These are phyloP conservation scores for Dromococcyx pavoninus DNA, from an alignment of 2,797 vertebrate genomes.

Conservation along the genomic window DNA sequence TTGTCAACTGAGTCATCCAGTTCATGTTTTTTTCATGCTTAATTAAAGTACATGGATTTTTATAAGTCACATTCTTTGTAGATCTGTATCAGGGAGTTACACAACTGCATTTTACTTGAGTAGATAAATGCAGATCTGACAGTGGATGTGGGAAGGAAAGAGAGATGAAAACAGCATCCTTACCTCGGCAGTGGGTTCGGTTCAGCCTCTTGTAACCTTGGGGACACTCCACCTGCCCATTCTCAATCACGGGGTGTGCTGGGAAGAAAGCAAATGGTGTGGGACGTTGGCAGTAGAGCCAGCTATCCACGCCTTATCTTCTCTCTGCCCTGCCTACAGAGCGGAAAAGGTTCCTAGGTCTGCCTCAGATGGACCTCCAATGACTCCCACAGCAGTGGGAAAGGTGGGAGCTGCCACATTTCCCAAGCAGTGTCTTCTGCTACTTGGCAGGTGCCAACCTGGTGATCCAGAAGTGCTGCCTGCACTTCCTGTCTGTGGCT, in stretches of 20 bases:
- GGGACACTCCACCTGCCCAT: slow-evolving; percentile 90
- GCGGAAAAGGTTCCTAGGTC: neutral
- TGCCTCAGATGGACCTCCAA: neutral
- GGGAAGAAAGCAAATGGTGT: slow-evolving; percentile 30
- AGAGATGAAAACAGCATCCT: slow-evolving; percentile 43
- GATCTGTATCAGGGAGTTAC: neutral
- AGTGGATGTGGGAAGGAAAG: neutral
- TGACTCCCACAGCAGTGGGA: neutral
- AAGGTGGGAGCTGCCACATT: neutral
- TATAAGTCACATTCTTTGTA: neutral
- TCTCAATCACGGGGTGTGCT: slow-evolving; percentile 88
- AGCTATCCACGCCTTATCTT: neutral
- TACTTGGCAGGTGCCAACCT: neutral
- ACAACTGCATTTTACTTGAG: neutral
- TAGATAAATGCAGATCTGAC: neutral
- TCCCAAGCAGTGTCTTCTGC: neutral
- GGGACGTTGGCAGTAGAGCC: neutral
- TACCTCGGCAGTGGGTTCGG: slow-evolving; percentile 91
- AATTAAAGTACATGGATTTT: neutral
- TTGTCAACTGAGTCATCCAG: neutral
- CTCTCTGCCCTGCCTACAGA: neutral
- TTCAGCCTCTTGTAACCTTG: slow-evolving; percentile 90
- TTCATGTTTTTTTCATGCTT: neutral
- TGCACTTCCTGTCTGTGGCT: neutral
- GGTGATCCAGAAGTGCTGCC: neutral